A percentile compares a stretch with the other conserved stretches of the same genome.
These are phyloP conservation scores for Disparrhopalites patrizii DNA, from an alignment of 2,888 invertebrate species.

Conservation along the genomic window DNA sequence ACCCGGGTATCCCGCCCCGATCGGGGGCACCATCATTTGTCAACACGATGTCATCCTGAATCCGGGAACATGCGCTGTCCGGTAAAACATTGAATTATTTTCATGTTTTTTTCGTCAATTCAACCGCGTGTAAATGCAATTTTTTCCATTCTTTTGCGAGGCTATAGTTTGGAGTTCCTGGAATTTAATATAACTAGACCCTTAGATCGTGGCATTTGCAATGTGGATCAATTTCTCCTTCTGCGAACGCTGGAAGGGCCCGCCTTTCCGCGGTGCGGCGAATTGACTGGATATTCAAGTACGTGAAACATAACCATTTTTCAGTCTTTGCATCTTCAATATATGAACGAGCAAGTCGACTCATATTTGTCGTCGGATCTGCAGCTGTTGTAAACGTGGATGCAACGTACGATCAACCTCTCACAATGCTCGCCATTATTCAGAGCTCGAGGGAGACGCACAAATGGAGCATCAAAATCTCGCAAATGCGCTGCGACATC, in stretches of 20 bases:
- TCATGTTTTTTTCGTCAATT: too few species aligned
- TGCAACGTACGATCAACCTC: constrained; percentile 50
- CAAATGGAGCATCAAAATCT: constrained; percentile 51
- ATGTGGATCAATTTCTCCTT: constrained; percentile 51
- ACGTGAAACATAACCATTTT: too few species aligned
- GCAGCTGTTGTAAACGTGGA: constrained; percentile 51
- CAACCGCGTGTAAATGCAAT: too few species aligned
- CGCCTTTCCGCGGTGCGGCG: constrained; percentile 51
- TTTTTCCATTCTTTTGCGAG: too few species aligned
- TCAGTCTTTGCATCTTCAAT: too few species aligned
- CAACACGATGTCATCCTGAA: constrained; percentile 43
- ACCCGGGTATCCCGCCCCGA: constrained; percentile 46
- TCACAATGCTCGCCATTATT: constrained; percentile 51
- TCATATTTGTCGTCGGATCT: too few species aligned
- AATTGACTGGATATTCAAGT: constrained; percentile 52
- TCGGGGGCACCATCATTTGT: constrained; percentile 44
- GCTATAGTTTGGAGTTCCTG: constrained; percentile 42
- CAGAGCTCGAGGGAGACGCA: constrained; percentile 51
- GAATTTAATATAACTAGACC: constrained; percentile 48
- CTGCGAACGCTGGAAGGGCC: constrained; percentile 52
- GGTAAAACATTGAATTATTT: too few species aligned
- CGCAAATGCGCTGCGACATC: constrained; percentile 50
- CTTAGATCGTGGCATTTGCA: constrained; percentile 51
- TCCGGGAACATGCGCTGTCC: constrained; percentile 43
- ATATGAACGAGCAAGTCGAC: too few species aligned